Conservation (phyloP, 2,797 vertebrate genomes). For the Erethizon dorsatum region DNA sequence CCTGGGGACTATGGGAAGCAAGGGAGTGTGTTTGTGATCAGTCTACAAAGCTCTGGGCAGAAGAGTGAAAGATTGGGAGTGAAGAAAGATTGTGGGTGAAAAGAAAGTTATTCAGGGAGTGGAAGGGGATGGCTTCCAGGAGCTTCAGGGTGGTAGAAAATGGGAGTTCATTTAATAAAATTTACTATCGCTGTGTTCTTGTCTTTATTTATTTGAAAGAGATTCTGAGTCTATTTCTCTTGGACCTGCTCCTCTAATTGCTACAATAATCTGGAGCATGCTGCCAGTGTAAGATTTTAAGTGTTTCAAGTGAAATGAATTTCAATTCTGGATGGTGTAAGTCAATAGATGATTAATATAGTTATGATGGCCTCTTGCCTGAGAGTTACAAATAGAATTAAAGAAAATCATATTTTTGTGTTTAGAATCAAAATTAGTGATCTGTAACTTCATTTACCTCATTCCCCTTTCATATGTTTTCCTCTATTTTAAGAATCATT, state of each 20-base stretch:
- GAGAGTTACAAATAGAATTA: not conserved
- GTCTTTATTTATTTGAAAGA: not conserved
- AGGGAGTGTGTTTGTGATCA: not conserved
- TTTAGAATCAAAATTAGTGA: not conserved
- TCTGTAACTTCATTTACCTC: not conserved
- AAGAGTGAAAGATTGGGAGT: not conserved
- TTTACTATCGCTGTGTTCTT: not conserved
- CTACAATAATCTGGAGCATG: not conserved
- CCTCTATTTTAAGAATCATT: constrained; percentile 8
- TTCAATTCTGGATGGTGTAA: not conserved
- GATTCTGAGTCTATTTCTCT: not conserved
- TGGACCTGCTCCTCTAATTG: not conserved
- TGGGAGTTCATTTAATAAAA: not conserved
- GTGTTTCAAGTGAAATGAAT: not conserved
- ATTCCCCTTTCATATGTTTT: not conserved
- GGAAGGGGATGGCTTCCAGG: not conserved
- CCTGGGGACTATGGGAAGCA: not conserved
- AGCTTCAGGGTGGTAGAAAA: not conserved
- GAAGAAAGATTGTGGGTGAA: not conserved
- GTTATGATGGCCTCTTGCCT: not conserved
- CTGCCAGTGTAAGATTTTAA: not conserved
- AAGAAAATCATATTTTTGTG: not conserved
- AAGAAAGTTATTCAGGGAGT: not conserved
- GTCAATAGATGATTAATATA: not conserved
- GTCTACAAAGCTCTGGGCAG: not conserved